phyloP scores from a whole-genome alignment of 2,113 vertebrate genomes.

The Platycercus adscitus region DNA sequence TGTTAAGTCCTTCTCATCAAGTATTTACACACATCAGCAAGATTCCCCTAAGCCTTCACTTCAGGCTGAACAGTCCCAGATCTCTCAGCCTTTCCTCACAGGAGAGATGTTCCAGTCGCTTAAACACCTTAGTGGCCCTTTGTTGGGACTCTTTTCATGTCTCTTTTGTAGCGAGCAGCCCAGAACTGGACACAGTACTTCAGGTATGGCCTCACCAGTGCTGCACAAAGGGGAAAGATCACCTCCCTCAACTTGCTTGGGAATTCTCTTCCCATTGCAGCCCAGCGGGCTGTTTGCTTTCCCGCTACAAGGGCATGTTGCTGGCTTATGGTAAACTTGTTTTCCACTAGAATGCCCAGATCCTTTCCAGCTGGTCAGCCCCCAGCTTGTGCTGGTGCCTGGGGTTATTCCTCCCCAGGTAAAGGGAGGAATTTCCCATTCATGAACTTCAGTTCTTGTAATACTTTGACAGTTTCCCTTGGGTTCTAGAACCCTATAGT shows the following conservation, averaged over 20 bases:
- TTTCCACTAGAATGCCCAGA: background rate
- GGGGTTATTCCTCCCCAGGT: background rate
- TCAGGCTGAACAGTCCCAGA: background rate
- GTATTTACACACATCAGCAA: background rate
- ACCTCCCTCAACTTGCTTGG: fast-evolving
- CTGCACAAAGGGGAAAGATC: background rate
- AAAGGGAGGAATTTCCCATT: background rate
- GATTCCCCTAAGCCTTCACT: background rate
- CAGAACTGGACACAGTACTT: background rate
- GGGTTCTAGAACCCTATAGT: background rate
- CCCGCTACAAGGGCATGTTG: fast-evolving
- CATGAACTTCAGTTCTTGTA: background rate
- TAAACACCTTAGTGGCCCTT: background rate
- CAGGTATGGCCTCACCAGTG: background rate
- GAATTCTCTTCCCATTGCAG: background rate
- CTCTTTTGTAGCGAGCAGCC: background rate
- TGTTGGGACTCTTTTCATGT: background rate
- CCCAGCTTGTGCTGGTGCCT: fast-evolving
- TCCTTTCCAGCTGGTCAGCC: background rate
- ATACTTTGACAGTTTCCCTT: background rate
- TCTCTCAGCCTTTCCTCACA: background rate
- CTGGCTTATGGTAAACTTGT: background rate
- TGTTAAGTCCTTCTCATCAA: background rate
- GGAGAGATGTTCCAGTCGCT: background rate
- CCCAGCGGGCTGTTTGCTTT: fast-evolving